Conservation (phyloP, 2,113 vertebrate genomes). For the Myiozetetes cayanensis region DNA sequence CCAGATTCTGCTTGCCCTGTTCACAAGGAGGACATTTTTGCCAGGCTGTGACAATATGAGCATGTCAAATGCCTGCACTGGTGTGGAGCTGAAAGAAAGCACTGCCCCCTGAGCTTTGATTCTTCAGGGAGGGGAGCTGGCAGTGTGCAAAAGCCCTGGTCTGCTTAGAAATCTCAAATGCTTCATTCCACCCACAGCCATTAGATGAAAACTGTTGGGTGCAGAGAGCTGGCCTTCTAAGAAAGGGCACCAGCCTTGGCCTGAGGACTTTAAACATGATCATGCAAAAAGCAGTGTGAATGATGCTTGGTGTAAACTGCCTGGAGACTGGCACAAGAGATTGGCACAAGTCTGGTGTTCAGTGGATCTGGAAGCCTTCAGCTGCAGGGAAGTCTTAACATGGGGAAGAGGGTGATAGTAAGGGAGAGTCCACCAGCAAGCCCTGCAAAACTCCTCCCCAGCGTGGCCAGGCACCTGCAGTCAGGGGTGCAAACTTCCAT, state of each 20-base stretch:
- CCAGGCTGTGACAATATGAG: background rate
- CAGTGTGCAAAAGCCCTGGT: background rate
- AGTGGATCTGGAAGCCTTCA: background rate
- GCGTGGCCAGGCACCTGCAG: background rate
- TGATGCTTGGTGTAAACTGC: background rate
- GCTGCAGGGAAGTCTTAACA: background rate
- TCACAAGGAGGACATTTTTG: background rate
- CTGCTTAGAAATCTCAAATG: slow-evolving; percentile 17
- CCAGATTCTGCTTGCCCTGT: background rate
- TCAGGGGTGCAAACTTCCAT: background rate
- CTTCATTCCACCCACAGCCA: background rate
- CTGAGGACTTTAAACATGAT: background rate
- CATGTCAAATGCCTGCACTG: background rate
- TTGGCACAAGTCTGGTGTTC: background rate
- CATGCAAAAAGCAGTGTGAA: background rate
- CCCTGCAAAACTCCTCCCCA: background rate
- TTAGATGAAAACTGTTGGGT: background rate
- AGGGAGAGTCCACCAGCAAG: background rate
- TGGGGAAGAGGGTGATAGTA: background rate
- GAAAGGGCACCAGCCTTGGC: background rate
- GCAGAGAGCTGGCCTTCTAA: background rate
- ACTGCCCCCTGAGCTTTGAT: background rate
- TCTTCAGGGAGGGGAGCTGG: background rate
- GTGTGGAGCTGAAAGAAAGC: background rate
- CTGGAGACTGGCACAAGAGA: background rate